Evolutionary conservation across 2,888 invertebrate genomes (phyloP), one percentile per base, ranked within the genome.

Genomic region (Chaetoderma sp.): DNA sequence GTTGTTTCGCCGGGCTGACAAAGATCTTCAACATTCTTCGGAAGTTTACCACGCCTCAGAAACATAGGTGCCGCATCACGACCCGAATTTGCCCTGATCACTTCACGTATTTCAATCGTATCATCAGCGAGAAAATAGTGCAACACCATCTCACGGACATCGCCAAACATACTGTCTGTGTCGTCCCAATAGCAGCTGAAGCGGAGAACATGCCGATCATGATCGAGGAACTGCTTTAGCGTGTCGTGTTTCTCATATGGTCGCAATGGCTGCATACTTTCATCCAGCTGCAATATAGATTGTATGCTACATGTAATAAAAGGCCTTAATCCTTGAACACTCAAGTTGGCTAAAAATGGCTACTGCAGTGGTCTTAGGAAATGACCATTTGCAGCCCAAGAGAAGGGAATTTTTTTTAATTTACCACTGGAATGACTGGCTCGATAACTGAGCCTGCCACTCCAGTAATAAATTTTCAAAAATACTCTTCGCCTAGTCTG

Each of bases 161-260:
- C 91, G 0, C 96, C 96, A 80, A 91, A 92, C 80, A 92, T 90
- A 0, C 90, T 91, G 13, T 91, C 90, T 1, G 92, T 90, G 82
- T 96, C 95, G 81, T 96, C 94, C 96, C 96, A 96, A 82, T 93
- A 94, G 18, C 93, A 95, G 78, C 90, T 91, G 85, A 96, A 96
- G 74, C 93, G 91, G 63, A 91, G 86, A 1, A 90, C 89, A 66
- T 88, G 86, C 78, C 92, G 89, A 85, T 96, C 96, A 80, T 92
- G 93, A 76, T 92, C 92, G 65, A 96, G 86, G 87, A 96, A 96
- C 81, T 95, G 92, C 45, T 90, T 92, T 65, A 94, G 90, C 0
- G 91, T 90, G 78, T 87, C 86, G 59, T 81, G 77, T 68, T 83
- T 83, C 76, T 86, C 86, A 67, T 86, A 87, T 10, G 87, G 86